Percentiles rank a stretch among this genome's conserved stretches.
phyloP scores from a whole-genome alignment of 1,140 invertebrate genomes.

The Parapsyche elsis region DNA sequence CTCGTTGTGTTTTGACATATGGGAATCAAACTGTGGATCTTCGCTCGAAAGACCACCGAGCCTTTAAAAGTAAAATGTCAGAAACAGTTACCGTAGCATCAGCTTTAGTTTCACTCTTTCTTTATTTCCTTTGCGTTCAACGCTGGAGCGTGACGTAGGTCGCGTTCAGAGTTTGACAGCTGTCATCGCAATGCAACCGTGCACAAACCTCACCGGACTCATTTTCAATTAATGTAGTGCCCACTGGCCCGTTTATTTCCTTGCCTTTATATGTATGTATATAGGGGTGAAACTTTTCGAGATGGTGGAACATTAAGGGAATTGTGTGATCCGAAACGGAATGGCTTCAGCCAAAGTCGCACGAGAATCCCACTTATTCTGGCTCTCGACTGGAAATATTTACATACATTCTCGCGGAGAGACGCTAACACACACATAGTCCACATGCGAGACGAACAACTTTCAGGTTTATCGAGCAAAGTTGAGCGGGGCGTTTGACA shows the following conservation, averaged over 20 bases:
- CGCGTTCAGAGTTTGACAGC: no score
- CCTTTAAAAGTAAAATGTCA: not conserved
- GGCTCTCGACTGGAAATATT: conserved; percentile 1
- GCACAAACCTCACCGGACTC: not conserved
- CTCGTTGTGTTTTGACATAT: no score
- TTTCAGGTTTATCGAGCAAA: conserved; percentile 38
- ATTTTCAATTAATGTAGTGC: not conserved
- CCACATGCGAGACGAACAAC: not conserved
- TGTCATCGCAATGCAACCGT: no score
- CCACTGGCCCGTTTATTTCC: not conserved
- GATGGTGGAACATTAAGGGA: not conserved
- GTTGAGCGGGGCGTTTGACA: not conserved
- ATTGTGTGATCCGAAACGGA: conserved; percentile 19
- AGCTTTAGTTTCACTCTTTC: no score
- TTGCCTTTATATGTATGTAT: not conserved
- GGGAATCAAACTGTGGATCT: no score
- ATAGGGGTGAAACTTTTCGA: not conserved
- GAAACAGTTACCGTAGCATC: no score
- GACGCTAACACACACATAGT: not conserved
- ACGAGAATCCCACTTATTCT: conserved; percentile 3
- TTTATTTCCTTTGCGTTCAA: no score
- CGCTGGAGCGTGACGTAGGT: no score
- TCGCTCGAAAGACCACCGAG: not conserved
- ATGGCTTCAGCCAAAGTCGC: not conserved
- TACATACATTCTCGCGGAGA: not conserved